A percentile compares a stretch with the other conserved stretches of the same genome.
phyloP scores from a whole-genome alignment of 2,113 vertebrate species.

The Puntigrus tetrazona region DNA sequence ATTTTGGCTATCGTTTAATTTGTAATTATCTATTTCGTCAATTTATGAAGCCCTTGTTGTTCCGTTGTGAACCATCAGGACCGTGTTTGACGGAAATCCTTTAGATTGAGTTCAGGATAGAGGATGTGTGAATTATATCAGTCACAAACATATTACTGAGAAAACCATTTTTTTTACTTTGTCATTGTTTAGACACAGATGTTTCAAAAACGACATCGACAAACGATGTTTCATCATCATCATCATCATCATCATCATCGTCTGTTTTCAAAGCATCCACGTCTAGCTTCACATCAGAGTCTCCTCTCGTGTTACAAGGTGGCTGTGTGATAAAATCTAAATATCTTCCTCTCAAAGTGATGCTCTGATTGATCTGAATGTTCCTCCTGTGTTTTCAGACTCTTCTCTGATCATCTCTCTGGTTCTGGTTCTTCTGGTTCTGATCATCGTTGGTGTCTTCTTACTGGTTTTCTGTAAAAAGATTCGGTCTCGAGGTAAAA shows the following conservation, averaged over 20 bases:
- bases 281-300: neutral
- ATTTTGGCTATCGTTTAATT: too few relatives aligned
- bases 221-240: too few relatives aligned
- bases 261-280: neutral
- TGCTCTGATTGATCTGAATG: too few relatives aligned
- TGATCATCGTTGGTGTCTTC: neutral
- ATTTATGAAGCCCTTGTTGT: too few relatives aligned
- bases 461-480: neutral
- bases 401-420: neutral
- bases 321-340: neutral
- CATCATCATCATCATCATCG: neutral
- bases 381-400: too few relatives aligned
- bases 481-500: neutral
- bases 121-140: neutral
- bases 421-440: slow-evolving; percentile 13
- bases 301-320: neutral
- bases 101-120: too few relatives aligned
- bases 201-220: neutral
- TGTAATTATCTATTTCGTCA: too few relatives aligned
- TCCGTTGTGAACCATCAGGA: too few relatives aligned
- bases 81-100: too few relatives aligned
- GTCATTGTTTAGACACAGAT: neutral
- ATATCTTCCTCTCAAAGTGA: neutral
- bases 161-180: too few relatives aligned
- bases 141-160: neutral